These are phyloP conservation scores for Eupithecia exiguata DNA, from an alignment of 2,888 invertebrate genomes.

Conservation along the genomic window DNA sequence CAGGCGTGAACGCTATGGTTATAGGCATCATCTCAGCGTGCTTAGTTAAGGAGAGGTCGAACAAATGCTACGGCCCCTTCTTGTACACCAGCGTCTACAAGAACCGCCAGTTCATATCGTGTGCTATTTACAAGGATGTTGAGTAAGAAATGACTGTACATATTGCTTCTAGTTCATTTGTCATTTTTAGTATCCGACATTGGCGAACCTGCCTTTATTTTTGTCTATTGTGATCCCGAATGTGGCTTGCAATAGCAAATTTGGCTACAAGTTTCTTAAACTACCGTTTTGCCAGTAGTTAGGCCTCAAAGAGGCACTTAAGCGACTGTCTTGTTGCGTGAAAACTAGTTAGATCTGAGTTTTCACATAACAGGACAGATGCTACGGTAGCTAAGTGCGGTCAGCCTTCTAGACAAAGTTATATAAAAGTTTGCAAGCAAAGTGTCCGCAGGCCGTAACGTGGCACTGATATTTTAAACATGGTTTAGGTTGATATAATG, in stretches of 20 bases:
- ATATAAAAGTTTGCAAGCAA: background rate
- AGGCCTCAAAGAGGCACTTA: background rate
- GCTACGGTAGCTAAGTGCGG: background rate
- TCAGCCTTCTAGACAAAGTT: background rate
- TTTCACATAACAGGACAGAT: too few species aligned
- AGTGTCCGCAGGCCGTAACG: background rate
- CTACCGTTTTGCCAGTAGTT: too few species aligned
- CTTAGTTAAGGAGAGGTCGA: slow-evolving; percentile 68
- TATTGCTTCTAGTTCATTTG: background rate
- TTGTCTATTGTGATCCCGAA: background rate
- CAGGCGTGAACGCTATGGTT: slow-evolving; percentile 63
- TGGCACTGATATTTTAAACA: background rate
- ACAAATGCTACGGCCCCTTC: slow-evolving; percentile 76
- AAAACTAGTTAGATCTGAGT: background rate
- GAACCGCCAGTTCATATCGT: slow-evolving; percentile 73
- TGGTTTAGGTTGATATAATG: background rate
- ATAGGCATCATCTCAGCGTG: slow-evolving; percentile 76
- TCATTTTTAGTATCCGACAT: background rate
- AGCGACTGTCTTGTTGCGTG: background rate
- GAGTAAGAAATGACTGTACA: slow-evolving; percentile 60
- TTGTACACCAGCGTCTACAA: slow-evolving; percentile 74
- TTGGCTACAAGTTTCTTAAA: background rate
- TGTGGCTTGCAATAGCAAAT: background rate
- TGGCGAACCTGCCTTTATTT: background rate
- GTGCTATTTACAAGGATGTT: slow-evolving; percentile 70